A percentile compares a stretch with the other conserved stretches of the same genome.
These are phyloP conservation scores for Sardinella longiceps DNA, from an alignment of 2,797 vertebrate genomes.

Conservation along the genomic window DNA sequence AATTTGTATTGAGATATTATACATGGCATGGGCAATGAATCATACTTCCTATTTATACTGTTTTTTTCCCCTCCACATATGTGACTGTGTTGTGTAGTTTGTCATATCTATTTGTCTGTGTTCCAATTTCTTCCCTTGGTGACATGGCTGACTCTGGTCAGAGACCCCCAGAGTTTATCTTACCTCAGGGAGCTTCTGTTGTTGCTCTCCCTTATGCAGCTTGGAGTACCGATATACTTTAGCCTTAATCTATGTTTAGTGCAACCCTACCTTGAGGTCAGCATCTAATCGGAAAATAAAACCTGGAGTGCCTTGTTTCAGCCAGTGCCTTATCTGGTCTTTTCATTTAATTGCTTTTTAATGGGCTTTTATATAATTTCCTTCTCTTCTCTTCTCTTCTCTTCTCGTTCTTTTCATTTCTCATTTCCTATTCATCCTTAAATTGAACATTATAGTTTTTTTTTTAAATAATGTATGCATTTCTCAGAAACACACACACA, in stretches of 20 bases:
- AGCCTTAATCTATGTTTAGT: background rate
- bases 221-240: background rate
- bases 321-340: background rate
- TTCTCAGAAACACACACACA: background rate
- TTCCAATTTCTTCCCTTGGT: background rate
- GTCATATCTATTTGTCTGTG: background rate
- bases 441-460: background rate
- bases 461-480: background rate
- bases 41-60: background rate
- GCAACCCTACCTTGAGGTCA: background rate
- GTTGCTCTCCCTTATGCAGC: conserved; percentile 39
- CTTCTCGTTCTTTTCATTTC: background rate
- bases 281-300: background rate
- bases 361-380: background rate
- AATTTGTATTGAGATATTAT: background rate
- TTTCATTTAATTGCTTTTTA: background rate
- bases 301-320: background rate
- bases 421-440: background rate
- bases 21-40: conserved; percentile 1
- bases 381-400: background rate
- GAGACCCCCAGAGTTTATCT: conserved; percentile 38
- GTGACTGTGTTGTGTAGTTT: background rate
- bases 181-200: conserved; percentile 52
- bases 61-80: background rate
- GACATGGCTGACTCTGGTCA: background rate